Percentiles rank a stretch among this genome's conserved stretches.
Conservation (phyloP, 2,113 vertebrate species). For the Perca schrenkii region DNA sequence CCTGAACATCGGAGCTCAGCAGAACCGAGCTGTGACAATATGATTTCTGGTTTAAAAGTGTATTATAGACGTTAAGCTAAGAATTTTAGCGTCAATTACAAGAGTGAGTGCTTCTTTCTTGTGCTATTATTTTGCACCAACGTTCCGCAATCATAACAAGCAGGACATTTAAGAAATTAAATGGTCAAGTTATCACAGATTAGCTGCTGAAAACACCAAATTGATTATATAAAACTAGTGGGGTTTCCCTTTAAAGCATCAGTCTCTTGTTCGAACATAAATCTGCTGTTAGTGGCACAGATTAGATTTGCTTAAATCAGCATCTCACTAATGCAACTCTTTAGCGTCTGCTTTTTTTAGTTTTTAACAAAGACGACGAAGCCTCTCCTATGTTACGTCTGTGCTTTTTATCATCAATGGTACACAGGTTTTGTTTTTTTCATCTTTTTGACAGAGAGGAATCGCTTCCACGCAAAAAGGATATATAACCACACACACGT, state of each 20-base stretch:
- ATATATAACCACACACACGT: neutral
- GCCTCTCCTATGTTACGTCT: neutral
- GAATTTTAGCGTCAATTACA: neutral
- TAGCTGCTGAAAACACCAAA: neutral
- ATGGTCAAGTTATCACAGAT: neutral
- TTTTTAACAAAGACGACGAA: neutral
- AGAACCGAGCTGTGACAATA: neutral
- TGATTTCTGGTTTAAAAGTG: neutral
- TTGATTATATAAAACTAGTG: neutral
- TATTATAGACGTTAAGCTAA: neutral
- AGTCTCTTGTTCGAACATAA: neutral
- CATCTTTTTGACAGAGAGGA: neutral
- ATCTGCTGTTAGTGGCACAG: constrained; percentile 41
- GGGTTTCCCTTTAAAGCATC: constrained; percentile 21
- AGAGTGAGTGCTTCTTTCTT: too few species aligned
- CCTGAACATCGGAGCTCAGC: neutral
- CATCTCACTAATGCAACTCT: neutral
- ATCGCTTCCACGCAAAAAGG: neutral
- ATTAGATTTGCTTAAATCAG: neutral
- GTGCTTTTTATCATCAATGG: constrained; percentile 31
- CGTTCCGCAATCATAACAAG: neutral
- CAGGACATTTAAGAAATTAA: neutral
- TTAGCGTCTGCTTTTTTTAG: neutral
- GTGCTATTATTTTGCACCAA: neutral
- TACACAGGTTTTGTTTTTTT: neutral